Evolutionary conservation across 2,797 vertebrate genomes (phyloP).

Genomic region (Lateolabrax maculatus): DNA sequence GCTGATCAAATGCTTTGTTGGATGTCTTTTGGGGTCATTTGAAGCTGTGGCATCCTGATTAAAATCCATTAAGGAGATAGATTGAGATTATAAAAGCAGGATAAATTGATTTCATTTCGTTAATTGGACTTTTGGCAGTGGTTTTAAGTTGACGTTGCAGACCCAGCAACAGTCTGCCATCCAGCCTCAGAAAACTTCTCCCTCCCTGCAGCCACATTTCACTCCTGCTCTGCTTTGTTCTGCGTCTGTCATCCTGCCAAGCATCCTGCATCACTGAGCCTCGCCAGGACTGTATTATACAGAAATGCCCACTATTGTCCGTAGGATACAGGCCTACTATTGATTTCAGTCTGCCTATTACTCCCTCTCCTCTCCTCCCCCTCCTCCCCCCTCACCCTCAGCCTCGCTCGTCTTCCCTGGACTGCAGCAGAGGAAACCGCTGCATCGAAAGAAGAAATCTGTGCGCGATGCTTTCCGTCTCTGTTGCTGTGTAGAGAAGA

Average conservation of each 20-base stretch:
- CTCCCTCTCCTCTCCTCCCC: slow-evolving; percentile 23
- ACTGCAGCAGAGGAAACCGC: slow-evolving; percentile 86
- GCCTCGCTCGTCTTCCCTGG: slow-evolving; percentile 71
- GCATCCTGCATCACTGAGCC: slow-evolving; percentile 12
- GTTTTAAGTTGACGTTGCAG: neutral
- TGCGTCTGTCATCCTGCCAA: neutral
- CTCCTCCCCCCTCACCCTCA: slow-evolving; percentile 44
- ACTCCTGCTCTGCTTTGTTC: slow-evolving; percentile 15
- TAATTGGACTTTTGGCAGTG: neutral
- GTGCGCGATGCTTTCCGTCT: slow-evolving; percentile 41
- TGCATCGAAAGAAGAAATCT: slow-evolving; percentile 72
- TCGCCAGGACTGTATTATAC: slow-evolving; percentile 44
- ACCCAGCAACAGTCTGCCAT: slow-evolving; percentile 33
- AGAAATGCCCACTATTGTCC: slow-evolving; percentile 57
- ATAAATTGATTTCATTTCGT: neutral
- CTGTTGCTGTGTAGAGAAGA: slow-evolving; percentile 26
- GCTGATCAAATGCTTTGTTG: neutral
- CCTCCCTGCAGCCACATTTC: slow-evolving; percentile 17
- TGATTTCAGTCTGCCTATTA: slow-evolving; percentile 68
- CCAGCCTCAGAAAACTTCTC: slow-evolving; percentile 36
- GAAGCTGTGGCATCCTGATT: neutral
- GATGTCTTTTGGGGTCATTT: neutral
- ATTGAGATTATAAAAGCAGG: neutral
- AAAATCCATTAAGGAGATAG: neutral
- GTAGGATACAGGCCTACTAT: slow-evolving; percentile 63